A percentile compares a stretch with the other conserved stretches of the same genome.
Evolutionary conservation across 2,888 invertebrate genomes (phyloP).

Genomic region (Acanthococcus lagerstroemiae): DNA sequence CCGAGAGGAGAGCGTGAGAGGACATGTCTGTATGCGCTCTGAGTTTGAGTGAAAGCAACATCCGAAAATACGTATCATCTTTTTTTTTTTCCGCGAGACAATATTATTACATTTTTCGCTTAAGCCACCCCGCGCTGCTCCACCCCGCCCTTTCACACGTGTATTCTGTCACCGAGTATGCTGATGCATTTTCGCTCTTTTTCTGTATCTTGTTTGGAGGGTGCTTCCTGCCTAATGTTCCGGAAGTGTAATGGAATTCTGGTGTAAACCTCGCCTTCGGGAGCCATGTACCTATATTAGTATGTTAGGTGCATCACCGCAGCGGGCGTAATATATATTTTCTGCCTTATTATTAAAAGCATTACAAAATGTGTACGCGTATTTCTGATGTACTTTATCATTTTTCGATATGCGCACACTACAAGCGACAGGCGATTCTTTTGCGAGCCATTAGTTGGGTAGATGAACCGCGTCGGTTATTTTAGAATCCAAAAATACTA

Average conservation of each 20-base stretch:
- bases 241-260: conserved; percentile 24
- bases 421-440: no score
- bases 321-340: no score
- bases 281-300: not conserved
- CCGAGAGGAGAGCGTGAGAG: no score
- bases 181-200: not conserved
- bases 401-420: no score
- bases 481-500: no score
- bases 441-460: no score
- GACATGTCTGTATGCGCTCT: not conserved
- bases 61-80: conserved; percentile 8
- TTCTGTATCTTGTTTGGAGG: not conserved
- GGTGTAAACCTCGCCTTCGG: not conserved
- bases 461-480: no score
- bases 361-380: no score
- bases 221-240: conserved; percentile 16
- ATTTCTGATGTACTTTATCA: no score
- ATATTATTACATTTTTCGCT: conserved; percentile 5
- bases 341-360: no score
- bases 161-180: not conserved
- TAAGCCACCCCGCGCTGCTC: not conserved
- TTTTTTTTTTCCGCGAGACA: conserved; percentile 5
- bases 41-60: conserved; percentile 5
- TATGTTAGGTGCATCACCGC: no score
- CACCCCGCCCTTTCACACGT: not conserved